Percentiles rank a stretch among this genome's conserved stretches.
Evolutionary conservation across 2,113 vertebrate species (phyloP).

Genomic region (Ardeotis arabs): DNA sequence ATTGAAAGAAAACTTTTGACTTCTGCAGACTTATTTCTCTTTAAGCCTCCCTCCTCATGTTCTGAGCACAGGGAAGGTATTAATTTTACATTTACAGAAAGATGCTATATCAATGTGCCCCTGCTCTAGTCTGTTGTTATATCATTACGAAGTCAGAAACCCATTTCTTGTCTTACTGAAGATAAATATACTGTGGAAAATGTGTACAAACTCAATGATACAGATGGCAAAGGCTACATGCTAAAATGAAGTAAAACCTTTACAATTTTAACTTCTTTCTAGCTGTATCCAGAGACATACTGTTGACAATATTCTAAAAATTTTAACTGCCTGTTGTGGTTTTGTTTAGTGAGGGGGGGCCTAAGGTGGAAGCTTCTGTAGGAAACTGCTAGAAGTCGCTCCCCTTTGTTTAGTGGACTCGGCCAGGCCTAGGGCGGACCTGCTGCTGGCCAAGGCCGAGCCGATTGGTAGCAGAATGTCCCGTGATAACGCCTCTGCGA

Average conservation of each 20-base stretch:
- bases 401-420: too few relatives aligned
- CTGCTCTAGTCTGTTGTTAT: background rate
- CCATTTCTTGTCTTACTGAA: background rate
- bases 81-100: background rate
- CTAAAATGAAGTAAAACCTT: background rate
- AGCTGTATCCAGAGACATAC: background rate
- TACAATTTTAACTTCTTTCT: background rate
- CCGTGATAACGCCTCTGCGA: too few relatives aligned
- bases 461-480: too few relatives aligned
- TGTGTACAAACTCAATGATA: background rate
- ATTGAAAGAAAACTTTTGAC: background rate
- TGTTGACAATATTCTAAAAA: background rate
- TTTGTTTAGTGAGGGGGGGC: too few relatives aligned
- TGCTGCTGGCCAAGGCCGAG: too few relatives aligned
- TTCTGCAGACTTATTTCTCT: background rate
- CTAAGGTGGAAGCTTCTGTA: too few relatives aligned
- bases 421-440: too few relatives aligned
- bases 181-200: background rate
- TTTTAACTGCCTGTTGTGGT: background rate
- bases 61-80: background rate
- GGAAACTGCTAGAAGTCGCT: too few relatives aligned
- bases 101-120: background rate
- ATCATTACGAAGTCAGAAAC: background rate
- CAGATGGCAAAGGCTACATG: background rate
- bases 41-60: background rate